Conservation (phyloP, 2,888 invertebrate species). For the Harpalus rufipes region DNA sequence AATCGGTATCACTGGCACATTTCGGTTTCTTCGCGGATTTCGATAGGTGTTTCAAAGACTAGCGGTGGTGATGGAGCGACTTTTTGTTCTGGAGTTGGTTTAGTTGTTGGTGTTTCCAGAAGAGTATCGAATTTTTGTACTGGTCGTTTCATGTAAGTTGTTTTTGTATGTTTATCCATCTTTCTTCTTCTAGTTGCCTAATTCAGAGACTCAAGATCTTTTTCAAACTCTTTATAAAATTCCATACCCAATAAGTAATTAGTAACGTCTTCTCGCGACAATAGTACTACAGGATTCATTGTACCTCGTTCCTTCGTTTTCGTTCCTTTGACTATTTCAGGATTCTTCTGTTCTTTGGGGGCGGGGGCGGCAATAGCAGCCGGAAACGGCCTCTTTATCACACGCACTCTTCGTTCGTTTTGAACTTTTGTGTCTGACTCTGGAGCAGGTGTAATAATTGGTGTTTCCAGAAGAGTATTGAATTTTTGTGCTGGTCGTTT, state of each 20-base stretch:
- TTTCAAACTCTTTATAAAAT: no score
- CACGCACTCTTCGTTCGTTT: no score
- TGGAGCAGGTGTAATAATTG: neutral
- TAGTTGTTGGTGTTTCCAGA: no score
- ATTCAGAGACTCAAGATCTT: no score
- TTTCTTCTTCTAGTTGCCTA: no score
- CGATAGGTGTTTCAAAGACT: neutral
- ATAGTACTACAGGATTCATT: conserved; percentile 10
- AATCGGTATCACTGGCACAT: neutral
- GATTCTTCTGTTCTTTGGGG: neutral
- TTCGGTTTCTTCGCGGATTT: conserved; percentile 2
- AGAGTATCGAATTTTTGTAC: no score
- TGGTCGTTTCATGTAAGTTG: no score
- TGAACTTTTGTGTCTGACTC: neutral
- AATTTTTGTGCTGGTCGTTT: conserved; percentile 50
- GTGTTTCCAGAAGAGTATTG: neutral
- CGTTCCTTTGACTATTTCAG: conserved; percentile 4
- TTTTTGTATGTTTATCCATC: no score
- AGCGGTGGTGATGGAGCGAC: conserved; percentile 1
- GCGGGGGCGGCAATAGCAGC: neutral
- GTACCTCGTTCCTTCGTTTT: conserved; percentile 21
- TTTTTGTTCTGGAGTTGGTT: conserved; percentile 25
- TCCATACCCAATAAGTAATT: no score
- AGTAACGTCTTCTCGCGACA: no score
- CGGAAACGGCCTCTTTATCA: no score